Conservation (phyloP, 2,113 vertebrate species). For the Indicator indicator region DNA sequence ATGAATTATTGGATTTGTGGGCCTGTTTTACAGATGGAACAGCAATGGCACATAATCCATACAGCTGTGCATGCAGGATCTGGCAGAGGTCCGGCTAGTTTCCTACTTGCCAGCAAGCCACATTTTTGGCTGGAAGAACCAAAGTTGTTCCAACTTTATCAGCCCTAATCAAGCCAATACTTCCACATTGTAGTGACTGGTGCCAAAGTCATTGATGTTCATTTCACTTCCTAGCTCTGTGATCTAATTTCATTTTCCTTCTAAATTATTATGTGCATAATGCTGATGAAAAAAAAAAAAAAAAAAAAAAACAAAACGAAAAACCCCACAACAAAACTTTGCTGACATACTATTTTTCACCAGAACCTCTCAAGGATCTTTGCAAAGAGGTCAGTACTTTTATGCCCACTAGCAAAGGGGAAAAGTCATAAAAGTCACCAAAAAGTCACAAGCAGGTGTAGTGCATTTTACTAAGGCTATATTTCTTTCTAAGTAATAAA, state of each 20-base stretch:
- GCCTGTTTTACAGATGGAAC: neutral
- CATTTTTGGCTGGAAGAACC: slow-evolving; percentile 20
- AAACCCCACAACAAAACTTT: neutral
- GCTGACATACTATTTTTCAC: neutral
- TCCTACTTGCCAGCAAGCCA: neutral
- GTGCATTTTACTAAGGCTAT: neutral
- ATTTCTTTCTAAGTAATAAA: neutral
- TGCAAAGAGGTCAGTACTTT: neutral
- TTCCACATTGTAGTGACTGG: neutral
- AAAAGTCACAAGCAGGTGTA: neutral
- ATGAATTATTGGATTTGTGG: neutral
- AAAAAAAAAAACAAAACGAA: no score
- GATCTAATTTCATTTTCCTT: neutral
- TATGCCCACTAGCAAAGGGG: neutral
- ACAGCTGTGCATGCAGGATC: slow-evolving; percentile 18
- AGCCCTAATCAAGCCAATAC: neutral
- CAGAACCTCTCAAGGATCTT: neutral
- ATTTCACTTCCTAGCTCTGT: neutral
- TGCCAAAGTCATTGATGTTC: neutral
- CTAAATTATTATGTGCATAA: neutral
- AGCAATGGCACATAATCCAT: neutral
- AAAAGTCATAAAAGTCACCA: neutral
- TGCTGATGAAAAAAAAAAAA: neutral
- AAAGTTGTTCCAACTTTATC: slow-evolving; percentile 9
- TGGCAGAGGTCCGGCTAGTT: neutral